Base-by-base conservation (phyloP, 2,113 vertebrate genomes). In the Solea senegalensis region DNA sequence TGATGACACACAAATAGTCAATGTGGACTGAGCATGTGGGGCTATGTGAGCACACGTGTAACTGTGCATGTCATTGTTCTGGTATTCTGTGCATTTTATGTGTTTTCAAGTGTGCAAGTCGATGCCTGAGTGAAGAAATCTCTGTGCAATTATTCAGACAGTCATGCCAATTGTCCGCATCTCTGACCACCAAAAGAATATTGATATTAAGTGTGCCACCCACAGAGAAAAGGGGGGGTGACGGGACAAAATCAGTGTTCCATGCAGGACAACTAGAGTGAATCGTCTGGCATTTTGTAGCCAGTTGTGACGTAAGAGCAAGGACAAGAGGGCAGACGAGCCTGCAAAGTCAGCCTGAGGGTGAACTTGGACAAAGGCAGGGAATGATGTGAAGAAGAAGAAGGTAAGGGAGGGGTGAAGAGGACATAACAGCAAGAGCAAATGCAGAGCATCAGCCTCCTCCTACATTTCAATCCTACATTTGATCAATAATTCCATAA, bases 171-270 rank as follows among this genome's bases (percentile, higher is more conserved):
- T 84, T 84, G 76, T 69, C 75, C 81, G 61, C 21, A 87, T 77
- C 78, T 84, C 74, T 68, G 5, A 27, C 54, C 65, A 83, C 82
- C 84, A 81, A 87, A 77, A 87, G 79, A 86, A 88, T 87, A 87
- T 86, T 88, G 89, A 84, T 86, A 86, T 88, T 87, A 91, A 89
- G 82, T 86, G 68, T 83, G 71, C 76, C 74, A 64, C 76, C 71
- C 43, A 73, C 40, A 59, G 40, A 76, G 74, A 55, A 46, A 49
- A 45, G 58, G 60, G 76, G 71, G 78, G 80, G n/a, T 8, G 66
- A 55, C 48, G 34, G 34, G 34, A 21, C 21, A 21, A 21, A 55
- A 62, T 82, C 72, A 78, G 53, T n/a, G 40, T 50, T 74, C 62
- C 62, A 74, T 52, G 43, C 75, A 66, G 48, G 60, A 62, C 7